Conservation (phyloP, 2,113 vertebrate species). For the Synodontis membranacea region DNA sequence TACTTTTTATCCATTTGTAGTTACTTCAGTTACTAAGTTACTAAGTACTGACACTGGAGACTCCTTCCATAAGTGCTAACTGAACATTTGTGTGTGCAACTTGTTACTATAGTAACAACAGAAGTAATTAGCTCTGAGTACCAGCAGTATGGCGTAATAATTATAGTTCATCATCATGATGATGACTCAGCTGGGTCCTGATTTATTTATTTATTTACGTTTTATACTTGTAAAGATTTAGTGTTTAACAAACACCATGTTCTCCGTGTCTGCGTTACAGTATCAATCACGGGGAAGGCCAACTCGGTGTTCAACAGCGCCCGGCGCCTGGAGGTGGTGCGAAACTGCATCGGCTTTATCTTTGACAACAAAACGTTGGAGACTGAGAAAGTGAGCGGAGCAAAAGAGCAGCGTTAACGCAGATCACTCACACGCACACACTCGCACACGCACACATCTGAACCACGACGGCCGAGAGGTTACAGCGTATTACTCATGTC, state of each 20-base stretch:
- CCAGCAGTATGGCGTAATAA: not conserved
- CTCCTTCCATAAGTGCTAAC: not conserved
- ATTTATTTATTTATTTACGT: no score
- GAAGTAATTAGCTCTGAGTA: not conserved
- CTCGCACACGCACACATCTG: slow-evolving; percentile 21
- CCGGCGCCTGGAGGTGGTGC: slow-evolving; percentile 93
- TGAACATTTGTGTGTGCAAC: not conserved
- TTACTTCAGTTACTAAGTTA: not conserved
- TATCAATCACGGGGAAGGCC: slow-evolving; percentile 87
- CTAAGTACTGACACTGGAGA: not conserved
- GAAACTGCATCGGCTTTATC: slow-evolving; percentile 91
- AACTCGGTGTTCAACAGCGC: slow-evolving; percentile 94
- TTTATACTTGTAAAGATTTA: not conserved
- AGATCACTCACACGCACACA: not conserved
- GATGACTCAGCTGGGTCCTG: no score
- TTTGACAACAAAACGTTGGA: slow-evolving; percentile 97
- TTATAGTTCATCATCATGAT: not conserved
- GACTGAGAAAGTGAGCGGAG: slow-evolving; percentile 86
- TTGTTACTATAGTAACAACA: not conserved
- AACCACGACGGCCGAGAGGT: slow-evolving; percentile 35
- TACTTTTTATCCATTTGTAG: not conserved
- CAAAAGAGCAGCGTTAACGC: not conserved
- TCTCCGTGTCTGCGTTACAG: slow-evolving; percentile 65
- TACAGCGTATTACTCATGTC: slow-evolving; percentile 27
- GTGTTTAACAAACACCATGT: not conserved